Base-by-base conservation (phyloP, 2,888 invertebrate genomes). In the Pantelozetes paolii region DNA sequence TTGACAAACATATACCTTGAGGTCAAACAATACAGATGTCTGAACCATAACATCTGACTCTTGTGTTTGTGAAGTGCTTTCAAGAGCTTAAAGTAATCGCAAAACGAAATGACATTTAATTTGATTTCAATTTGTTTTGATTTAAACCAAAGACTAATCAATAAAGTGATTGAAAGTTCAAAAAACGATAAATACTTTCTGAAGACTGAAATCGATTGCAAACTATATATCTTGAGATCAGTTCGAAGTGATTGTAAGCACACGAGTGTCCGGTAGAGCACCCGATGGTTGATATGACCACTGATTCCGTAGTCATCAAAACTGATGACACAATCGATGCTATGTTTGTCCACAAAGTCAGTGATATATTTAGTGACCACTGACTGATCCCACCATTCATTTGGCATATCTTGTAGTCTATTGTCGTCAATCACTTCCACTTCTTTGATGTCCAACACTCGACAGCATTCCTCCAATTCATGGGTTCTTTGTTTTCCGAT, bases 41-140 rank as follows among this genome's bases (percentile, higher is more conserved):
- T 87, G 83, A 92, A 98, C 98, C 98, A 99, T 50, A 92, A 88
- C 84, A 93, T 88, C 83, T 99, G 98, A n/a, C 94, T 92, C 78
- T 86, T 84, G 82, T 98, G 95, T 73, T 87, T 86, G 77, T 86
- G 85, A 94, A 97, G 95, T 3, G 95, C 94, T 77, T 85, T 84
- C 81, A 90, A 85, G 32, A 89, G 77, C 8, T 40, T 45, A 15
- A 54, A 36, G 30, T 74, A 74, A 42, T 76, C 72, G 18, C n/a
- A 48, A 36, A 57, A 54, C 13, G 71, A 71, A 70, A 70, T 57
- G 11, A 74, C 23, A 67, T 40, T 40, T 23, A 67, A 36, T 20
- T 42, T n/a, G 23, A 62, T 30, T 32, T 67, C 62, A 48, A 23
- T 30, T 42, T 45, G n/a, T 50, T 74, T 45, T 18, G 48, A 13